Percentiles rank a stretch among this genome's conserved stretches.
Conservation (phyloP, 1,140 invertebrate species). For the Meloidogyne floridensis region DNA sequence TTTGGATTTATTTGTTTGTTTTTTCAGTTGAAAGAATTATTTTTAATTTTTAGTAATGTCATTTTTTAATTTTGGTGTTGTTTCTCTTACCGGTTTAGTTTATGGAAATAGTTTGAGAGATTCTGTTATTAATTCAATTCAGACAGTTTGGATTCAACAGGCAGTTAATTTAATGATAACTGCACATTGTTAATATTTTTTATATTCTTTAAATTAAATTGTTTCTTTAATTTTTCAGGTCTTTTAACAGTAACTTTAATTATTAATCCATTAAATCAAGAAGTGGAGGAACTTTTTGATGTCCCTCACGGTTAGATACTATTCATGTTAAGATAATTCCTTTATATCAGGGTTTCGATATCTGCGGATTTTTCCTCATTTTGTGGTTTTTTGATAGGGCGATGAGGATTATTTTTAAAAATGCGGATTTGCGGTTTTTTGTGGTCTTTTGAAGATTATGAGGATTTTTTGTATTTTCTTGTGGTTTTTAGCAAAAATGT, state of each 20-base stretch:
- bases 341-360: too few species aligned
- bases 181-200: conserved; percentile 40
- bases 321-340: too few species aligned
- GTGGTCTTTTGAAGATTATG: too few species aligned
- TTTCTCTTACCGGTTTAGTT: conserved; percentile 47
- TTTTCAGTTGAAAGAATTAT: conserved; percentile 18
- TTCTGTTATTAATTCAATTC: conserved; percentile 54
- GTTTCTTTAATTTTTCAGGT: conserved; percentile 46
- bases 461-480: too few species aligned
- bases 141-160: conserved; percentile 55
- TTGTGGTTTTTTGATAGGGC: too few species aligned
- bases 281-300: conserved; percentile 61
- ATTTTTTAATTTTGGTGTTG: conserved; percentile 50
- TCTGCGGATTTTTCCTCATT: too few species aligned
- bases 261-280: conserved; percentile 65
- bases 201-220: background rate
- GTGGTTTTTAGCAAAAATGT: too few species aligned
- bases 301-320: conserved; percentile 52
- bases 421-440: too few species aligned
- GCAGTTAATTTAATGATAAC: conserved; percentile 66
- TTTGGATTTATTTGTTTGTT: conserved; percentile 44
- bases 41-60: conserved; percentile 46
- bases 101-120: conserved; percentile 52
- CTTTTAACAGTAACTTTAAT: conserved; percentile 59
- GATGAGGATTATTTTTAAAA: too few species aligned